phyloP scores from a whole-genome alignment of 2,888 invertebrate species.

The Marasmarcha lunaedactyla region DNA sequence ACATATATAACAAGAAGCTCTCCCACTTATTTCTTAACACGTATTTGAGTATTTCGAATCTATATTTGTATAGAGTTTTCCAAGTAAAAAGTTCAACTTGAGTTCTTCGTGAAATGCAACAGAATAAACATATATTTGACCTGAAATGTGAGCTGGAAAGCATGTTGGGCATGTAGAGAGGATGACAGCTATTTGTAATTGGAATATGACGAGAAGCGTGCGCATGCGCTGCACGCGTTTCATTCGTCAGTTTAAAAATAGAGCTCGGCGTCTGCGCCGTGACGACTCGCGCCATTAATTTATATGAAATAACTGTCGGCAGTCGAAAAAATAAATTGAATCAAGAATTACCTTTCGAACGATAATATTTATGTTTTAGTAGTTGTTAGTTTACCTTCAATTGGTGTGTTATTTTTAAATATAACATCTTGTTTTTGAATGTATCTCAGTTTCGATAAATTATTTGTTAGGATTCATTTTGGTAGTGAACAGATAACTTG shows the following conservation, averaged over 20 bases:
- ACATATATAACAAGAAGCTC: conserved; percentile 22
- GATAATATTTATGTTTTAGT: conserved; percentile 69
- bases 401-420: too few species aligned
- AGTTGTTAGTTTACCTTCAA: conserved; percentile 24
- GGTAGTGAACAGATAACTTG: too few species aligned
- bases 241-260: conserved; percentile 71
- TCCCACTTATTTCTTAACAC: conserved; percentile 29
- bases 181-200: conserved; percentile 69
- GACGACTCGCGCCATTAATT: conserved; percentile 70
- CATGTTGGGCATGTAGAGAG: conserved; percentile 42
- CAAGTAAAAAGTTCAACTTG: conserved; percentile 17
- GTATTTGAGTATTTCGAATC: conserved; percentile 1
- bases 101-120: conserved; percentile 23
- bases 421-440: conserved; percentile 1
- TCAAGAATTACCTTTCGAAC: conserved; percentile 59
- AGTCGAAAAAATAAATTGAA: conserved; percentile 66
- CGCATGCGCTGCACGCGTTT: conserved; percentile 64
- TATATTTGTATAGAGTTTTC: too few species aligned
- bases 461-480: too few species aligned
- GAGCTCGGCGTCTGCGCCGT: conserved; percentile 66
- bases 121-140: conserved; percentile 29
- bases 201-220: conserved; percentile 67
- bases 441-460: conserved; percentile 1
- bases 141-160: conserved; percentile 34
- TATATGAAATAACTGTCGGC: conserved; percentile 71